A percentile compares a stretch with the other conserved stretches of the same genome.
These are phyloP conservation scores for Poeciliopsis prolifica DNA, from an alignment of 2,113 vertebrate species.

Conservation along the genomic window DNA sequence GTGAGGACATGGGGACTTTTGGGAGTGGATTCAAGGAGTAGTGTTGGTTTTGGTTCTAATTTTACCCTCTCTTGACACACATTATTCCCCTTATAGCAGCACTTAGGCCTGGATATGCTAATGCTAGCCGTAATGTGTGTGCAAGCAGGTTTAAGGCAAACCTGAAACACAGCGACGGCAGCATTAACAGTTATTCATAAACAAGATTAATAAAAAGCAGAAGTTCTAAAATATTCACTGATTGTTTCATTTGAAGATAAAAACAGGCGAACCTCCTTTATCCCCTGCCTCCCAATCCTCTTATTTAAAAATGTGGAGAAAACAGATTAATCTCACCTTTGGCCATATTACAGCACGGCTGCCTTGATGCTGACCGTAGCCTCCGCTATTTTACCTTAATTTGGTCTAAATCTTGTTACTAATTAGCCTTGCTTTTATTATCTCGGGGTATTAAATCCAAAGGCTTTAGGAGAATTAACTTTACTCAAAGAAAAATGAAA, in stretches of 20 bases:
- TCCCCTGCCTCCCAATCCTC: conserved; percentile 40
- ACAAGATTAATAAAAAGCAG: conserved; percentile 12
- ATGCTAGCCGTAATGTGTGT: conserved; percentile 63
- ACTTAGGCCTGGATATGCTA: conserved; percentile 67
- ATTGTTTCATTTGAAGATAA: conserved; percentile 39
- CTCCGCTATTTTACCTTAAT: conserved; percentile 50
- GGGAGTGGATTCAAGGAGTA: conserved; percentile 64
- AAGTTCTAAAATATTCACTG: conserved; percentile 26
- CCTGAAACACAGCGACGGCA: conserved; percentile 11
- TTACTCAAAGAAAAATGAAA: conserved; percentile 45
- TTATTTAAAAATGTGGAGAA: conserved; percentile 31
- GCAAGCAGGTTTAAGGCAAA: conserved; percentile 54
- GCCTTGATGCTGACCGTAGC: conserved; percentile 55
- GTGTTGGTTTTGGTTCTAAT: conserved; percentile 72
- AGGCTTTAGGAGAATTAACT: conserved; percentile 61
- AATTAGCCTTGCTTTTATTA: conserved; percentile 64
- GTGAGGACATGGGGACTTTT: conserved; percentile 61
- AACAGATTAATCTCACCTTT: conserved; percentile 45
- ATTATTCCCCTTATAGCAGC: conserved; percentile 69
- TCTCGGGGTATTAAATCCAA: conserved; percentile 55
- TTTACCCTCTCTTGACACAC: conserved; percentile 74
- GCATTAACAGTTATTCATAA: conserved; percentile 22
- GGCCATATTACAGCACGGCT: conserved; percentile 33
- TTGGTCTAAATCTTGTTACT: conserved; percentile 59
- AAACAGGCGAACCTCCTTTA: conserved; percentile 35